Evolutionary conservation across 2,113 vertebrate genomes (phyloP), one percentile per base, ranked within the genome.

Genomic region (Gadus macrocephalus): DNA sequence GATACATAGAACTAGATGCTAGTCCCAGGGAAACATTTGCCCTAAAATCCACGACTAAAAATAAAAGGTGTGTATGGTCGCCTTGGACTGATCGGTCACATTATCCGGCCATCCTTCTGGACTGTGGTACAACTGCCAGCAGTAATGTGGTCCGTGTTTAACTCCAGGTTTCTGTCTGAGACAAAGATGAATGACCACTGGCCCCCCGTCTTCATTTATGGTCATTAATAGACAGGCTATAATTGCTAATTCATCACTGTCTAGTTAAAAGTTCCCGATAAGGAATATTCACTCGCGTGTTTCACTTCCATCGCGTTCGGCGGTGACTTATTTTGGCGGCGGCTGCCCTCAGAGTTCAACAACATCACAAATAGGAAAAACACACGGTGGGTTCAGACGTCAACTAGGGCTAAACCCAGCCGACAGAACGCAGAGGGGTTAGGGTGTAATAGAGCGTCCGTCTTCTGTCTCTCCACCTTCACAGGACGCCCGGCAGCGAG

Each of bases 191-290:
- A 89, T 79, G 81, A 71, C 5, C 69, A 76, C 78, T 15, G 80
- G 80, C 83, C 78, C 9, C 85, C 79, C 78, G 73, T 53, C 15
- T 79, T 84, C 53, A 85, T 90, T 85, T 82, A 68, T 28, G 71
- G 78, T 86, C 82, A 81, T 75, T 73, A 89, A 89, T 82, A 88
- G 85, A 86, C 69, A 64, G 68, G 68, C 38, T 69, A 16, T 81
- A 86, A 88, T 86, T 85, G 79, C 15, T 72, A 78, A 84, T 89
- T 84, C 76, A 78, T 89, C 88, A 85, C 68, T 87, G 87, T 85
- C 86, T 66, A 16, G 38, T 53, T 12, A 66, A 60, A 64, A 77
- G 68, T 16, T 55, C 9, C 66, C 65, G 15, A 66, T 77, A 72
- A 56, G n/a, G 69, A 73, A 49, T 2, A 49, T 49, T 49, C 42